Percentiles rank a stretch among this genome's conserved stretches.
Conservation (phyloP, 2,113 vertebrate genomes). For the Cricetomys ansorgei region DNA sequence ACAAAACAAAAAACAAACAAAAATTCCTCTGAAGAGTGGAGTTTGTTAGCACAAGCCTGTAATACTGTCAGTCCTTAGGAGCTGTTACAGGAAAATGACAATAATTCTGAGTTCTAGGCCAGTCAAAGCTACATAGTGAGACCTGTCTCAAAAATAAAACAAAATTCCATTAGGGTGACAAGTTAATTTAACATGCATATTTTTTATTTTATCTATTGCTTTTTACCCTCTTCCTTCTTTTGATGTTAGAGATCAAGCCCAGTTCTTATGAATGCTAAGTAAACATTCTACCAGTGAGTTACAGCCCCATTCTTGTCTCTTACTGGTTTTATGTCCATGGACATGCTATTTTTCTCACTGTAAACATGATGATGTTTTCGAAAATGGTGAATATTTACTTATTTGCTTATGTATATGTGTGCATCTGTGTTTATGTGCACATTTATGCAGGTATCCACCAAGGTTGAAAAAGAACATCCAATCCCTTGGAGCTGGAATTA, state of each 20-base stretch:
- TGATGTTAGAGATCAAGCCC: not conserved
- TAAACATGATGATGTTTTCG: not conserved
- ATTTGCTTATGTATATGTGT: not conserved
- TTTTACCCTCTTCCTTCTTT: not conserved
- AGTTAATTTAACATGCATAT: not conserved
- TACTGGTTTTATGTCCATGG: not conserved
- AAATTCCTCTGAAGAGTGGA: too few relatives aligned
- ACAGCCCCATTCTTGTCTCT: not conserved
- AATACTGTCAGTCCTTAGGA: too few relatives aligned
- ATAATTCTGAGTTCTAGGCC: too few relatives aligned
- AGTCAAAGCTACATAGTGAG: too few relatives aligned
- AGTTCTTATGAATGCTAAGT: not conserved
- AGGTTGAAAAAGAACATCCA: not conserved
- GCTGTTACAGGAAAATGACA: too few relatives aligned
- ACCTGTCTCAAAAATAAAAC: not conserved
- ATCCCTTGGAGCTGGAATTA: not conserved
- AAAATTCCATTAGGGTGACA: not conserved
- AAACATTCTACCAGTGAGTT: not conserved
- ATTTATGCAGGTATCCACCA: not conserved
- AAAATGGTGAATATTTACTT: not conserved
- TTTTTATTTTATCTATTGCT: not conserved
- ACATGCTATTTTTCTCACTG: not conserved
- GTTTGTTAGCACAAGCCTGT: too few relatives aligned
- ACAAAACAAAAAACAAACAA: too few relatives aligned
- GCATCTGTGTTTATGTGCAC: not conserved